phyloP scores from a whole-genome alignment of 2,888 invertebrate species.

The Agrochola circellaris region DNA sequence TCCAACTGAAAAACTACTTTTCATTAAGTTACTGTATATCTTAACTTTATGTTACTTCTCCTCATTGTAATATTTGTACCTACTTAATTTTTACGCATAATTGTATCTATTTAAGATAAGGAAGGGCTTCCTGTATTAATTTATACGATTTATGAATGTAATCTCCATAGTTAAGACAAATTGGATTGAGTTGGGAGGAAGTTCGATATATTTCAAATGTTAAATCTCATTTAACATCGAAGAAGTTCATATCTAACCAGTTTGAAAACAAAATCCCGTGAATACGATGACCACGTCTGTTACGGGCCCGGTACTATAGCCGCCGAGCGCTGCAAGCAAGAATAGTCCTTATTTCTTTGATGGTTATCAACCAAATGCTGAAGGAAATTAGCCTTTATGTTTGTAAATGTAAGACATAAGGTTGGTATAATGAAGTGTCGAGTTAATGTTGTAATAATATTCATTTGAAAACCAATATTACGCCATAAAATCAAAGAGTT shows the following conservation, averaged over 20 bases:
- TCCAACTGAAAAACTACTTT: too few relatives aligned
- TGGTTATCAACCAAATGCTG: rapidly evolving
- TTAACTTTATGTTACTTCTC: not conserved
- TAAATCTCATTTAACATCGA: too few relatives aligned
- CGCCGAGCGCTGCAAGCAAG: too few relatives aligned
- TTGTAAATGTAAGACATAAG: rapidly evolving
- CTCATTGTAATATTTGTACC: not conserved
- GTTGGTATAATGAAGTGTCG: rapidly evolving
- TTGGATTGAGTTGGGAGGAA: conserved; percentile 58
- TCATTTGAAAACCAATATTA: conserved; percentile 62
- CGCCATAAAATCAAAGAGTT: conserved; percentile 58
- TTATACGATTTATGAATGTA: conserved; percentile 54
- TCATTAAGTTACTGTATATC: too few relatives aligned
- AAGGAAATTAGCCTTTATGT: conserved; percentile 30
- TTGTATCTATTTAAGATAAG: conserved; percentile 43
- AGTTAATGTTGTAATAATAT: conserved; percentile 32
- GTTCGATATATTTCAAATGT: conserved; percentile 48
- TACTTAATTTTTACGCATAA: conserved; percentile 33
- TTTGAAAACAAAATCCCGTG: too few relatives aligned
- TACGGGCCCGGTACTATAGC: too few relatives aligned
- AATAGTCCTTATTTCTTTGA: too few relatives aligned
- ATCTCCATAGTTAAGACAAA: conserved; percentile 59
- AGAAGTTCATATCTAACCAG: too few relatives aligned
- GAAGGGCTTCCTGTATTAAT: conserved; percentile 50
- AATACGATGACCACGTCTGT: too few relatives aligned